These are phyloP conservation scores for Cephalophus harveyi DNA, from an alignment of 2,113 vertebrate genomes.

Conservation along the genomic window DNA sequence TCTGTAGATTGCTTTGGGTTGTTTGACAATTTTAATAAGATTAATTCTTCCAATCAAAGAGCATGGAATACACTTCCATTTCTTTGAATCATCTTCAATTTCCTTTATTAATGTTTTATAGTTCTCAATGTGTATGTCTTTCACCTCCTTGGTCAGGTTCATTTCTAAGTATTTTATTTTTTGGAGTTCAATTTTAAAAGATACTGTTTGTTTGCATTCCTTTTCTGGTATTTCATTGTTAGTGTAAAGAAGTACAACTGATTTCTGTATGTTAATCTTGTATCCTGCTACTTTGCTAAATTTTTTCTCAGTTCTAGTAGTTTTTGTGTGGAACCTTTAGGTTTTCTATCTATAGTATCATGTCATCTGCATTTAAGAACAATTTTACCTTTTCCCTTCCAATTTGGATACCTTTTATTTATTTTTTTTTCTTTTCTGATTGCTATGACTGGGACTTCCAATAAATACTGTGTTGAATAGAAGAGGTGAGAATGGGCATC, in stretches of 20 bases:
- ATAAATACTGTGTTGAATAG: neutral
- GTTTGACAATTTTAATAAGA: neutral
- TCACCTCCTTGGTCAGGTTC: neutral
- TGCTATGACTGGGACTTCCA: neutral
- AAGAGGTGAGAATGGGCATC: neutral
- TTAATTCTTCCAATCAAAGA: neutral
- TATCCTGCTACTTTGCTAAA: neutral
- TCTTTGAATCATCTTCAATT: neutral
- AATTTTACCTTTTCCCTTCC: neutral
- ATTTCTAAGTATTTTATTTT: neutral
- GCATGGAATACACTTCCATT: neutral
- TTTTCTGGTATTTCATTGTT: neutral
- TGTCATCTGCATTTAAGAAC: neutral
- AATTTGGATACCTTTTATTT: neutral
- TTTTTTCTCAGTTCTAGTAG: neutral
- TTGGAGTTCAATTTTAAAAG: neutral
- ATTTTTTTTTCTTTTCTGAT: neutral
- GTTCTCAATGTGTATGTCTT: neutral
- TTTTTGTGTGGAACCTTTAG: neutral
- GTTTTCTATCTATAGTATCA: neutral
- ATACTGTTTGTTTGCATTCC: neutral
- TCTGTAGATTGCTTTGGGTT: neutral
- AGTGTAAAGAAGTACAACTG: neutral
- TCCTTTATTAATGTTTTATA: neutral
- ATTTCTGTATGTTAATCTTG: neutral